Base-by-base conservation (phyloP, 1,140 invertebrate genomes). In the Zaprionus taronus region DNA sequence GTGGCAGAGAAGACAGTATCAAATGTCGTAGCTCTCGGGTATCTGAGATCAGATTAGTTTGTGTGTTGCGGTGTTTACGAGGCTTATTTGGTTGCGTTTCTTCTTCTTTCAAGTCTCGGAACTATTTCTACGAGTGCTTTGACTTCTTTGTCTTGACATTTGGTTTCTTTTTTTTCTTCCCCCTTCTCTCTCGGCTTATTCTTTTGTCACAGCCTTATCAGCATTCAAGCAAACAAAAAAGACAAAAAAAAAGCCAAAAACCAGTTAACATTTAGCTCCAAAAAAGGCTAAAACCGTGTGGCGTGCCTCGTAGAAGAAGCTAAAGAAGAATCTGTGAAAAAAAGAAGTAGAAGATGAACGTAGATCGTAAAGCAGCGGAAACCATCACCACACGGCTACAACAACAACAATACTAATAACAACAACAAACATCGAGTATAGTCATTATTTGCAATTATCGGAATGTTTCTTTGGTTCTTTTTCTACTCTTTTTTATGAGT, bases 401-500 rank as follows among this genome's bases (percentile, higher is more conserved):
- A 44, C 60, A 38, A 47, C 74, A 67, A 64, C 70, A 78, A 77
- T 44, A 74, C 53, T 61, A 83, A 80, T 72, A 83, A 83, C 68
- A 71, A 75, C 75, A 80, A 75, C 75, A 80, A 87, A 81, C 72
- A 72, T 70, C 71, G 47, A 84, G 71, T 79, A 63, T 87, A 86
- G 81, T 87, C 85, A 87, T 87, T 87, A 87, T 87, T 87, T 84
- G 84, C 84, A 87, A 87, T 87, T 87, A 87, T 87, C 78, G 84
- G 87, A 79, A 84, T 85, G 83, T 83, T 74, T 77, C 84, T 77
- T 89, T 89, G 65, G 74, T 84, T 77, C 68, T 75, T 81, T 81
- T 89, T 74, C 73, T 51, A 12, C 20, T 62, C 31, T 64, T 60
- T 66, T 83, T 79, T 81, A 70, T 90, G 69, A 79, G 72, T 69